phyloP scores from a whole-genome alignment of 1,140 invertebrate species.

The Mercenaria mercenaria region DNA sequence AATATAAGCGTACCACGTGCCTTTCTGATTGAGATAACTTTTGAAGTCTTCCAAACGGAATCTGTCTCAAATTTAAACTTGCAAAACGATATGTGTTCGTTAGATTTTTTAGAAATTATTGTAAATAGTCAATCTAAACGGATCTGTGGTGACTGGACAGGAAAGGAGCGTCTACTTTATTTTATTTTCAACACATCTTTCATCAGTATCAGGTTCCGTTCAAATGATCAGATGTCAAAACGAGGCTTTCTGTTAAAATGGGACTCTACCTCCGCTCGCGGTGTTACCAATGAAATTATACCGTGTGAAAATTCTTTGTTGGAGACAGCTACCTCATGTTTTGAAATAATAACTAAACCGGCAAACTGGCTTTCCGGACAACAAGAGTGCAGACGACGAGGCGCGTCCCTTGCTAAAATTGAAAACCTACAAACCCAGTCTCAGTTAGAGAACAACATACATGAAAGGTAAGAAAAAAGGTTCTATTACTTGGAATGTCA shows the following conservation, averaged over 20 bases:
- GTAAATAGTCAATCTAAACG: background rate
- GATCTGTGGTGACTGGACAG: slow-evolving; percentile 50
- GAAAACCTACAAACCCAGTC: slow-evolving; percentile 20
- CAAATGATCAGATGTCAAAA: background rate
- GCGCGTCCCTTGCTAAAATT: slow-evolving; percentile 32
- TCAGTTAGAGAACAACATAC: background rate
- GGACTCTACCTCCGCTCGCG: background rate
- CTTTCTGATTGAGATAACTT: slow-evolving; percentile 24
- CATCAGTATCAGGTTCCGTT: slow-evolving; percentile 16
- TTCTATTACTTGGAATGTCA: too few species aligned
- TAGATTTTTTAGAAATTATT: slow-evolving; percentile 49
- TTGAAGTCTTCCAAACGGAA: slow-evolving; percentile 55
- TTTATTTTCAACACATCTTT: slow-evolving; percentile 32
- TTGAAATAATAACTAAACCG: background rate
- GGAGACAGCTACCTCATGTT: slow-evolving; percentile 42
- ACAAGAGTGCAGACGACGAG: slow-evolving; percentile 8
- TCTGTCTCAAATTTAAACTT: slow-evolving; percentile 40
- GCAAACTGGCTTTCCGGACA: slow-evolving; percentile 27
- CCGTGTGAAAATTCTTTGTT: slow-evolving; percentile 20
- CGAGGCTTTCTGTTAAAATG: slow-evolving; percentile 28
- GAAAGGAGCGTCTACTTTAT: slow-evolving; percentile 26
- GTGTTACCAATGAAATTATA: background rate
- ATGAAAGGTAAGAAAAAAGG: slow-evolving; percentile 20
- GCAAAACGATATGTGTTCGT: slow-evolving; percentile 33
- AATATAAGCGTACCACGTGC: slow-evolving; percentile 11